Percentiles rank a stretch among this genome's conserved stretches.
Conservation (phyloP, 2,113 vertebrate genomes). For the Nestor notabilis region DNA sequence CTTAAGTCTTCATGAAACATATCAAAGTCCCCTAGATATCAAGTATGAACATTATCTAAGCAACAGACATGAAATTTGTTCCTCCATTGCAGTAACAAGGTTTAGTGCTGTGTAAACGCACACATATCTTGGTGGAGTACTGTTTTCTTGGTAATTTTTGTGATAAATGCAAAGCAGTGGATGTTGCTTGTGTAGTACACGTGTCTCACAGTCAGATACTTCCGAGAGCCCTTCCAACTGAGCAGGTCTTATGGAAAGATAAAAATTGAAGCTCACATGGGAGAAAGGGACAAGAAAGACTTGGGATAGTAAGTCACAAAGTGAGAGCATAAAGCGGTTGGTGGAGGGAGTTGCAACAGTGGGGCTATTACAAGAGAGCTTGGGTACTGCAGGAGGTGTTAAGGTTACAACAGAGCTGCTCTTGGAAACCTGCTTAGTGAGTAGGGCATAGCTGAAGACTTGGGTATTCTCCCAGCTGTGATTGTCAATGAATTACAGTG, state of each 20-base stretch:
- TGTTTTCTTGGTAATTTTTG: neutral
- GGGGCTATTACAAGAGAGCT: neutral
- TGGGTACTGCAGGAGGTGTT: neutral
- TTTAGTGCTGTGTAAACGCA: neutral
- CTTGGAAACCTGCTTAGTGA: neutral
- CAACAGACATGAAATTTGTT: neutral
- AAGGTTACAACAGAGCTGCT: neutral
- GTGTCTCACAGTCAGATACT: neutral
- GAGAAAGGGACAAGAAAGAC: neutral
- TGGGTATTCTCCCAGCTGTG: neutral
- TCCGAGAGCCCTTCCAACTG: neutral
- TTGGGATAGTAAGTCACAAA: neutral
- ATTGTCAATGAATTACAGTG: neutral
- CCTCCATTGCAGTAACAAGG: neutral
- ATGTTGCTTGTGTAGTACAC: neutral
- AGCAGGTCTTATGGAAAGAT: neutral
- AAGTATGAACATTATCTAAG: neutral
- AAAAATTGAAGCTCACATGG: neutral
- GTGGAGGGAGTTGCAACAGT: neutral
- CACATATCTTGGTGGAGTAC: neutral
- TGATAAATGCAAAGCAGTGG: neutral
- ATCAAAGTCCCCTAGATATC: neutral
- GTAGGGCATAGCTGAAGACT: neutral
- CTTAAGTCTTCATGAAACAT: neutral
- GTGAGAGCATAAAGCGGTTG: neutral